These are phyloP conservation scores for Anagyrus pseudococci DNA, from an alignment of 2,888 invertebrate species.

Conservation along the genomic window DNA sequence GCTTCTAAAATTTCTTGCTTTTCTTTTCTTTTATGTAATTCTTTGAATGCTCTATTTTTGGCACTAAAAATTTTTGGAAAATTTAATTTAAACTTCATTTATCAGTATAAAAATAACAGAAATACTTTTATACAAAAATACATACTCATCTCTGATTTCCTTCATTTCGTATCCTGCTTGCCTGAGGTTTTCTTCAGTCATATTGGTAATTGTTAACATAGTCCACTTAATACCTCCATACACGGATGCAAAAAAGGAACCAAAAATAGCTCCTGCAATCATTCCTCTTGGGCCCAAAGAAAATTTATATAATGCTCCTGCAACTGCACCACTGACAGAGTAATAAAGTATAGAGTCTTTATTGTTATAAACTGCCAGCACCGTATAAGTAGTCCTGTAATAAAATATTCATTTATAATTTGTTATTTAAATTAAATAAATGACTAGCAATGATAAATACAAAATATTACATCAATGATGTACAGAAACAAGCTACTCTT, in stretches of 20 bases:
- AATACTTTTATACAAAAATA: conserved; percentile 33
- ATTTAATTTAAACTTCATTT: not conserved
- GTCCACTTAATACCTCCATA: conserved; percentile 67
- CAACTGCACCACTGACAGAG: conserved; percentile 69
- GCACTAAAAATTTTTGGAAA: not conserved
- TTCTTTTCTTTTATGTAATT: not conserved
- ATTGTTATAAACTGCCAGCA: conserved; percentile 72
- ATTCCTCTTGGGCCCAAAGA: conserved; percentile 73
- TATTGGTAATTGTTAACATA: conserved; percentile 67
- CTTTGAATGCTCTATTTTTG: not conserved
- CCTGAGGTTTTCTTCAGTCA: conserved; percentile 71
- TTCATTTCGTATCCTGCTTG: conserved; percentile 67
- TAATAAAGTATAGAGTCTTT: conserved; percentile 74
- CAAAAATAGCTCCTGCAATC: conserved; percentile 72
- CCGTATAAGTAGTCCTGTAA: conserved; percentile 70
- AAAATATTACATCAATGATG: conserved; percentile 69
- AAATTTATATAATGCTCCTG: conserved; percentile 73
- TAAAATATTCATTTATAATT: conserved; percentile 12
- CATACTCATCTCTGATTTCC: conserved; percentile 54
- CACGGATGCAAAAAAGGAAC: conserved; percentile 68
- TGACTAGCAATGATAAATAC: not conserved
- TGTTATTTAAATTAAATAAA: not conserved
- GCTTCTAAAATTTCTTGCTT: not conserved
- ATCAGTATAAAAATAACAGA: not conserved
- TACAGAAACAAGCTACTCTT: conserved; percentile 73